phyloP scores from a whole-genome alignment of 1,140 invertebrate genomes.

The Adoxophyes honmai region DNA sequence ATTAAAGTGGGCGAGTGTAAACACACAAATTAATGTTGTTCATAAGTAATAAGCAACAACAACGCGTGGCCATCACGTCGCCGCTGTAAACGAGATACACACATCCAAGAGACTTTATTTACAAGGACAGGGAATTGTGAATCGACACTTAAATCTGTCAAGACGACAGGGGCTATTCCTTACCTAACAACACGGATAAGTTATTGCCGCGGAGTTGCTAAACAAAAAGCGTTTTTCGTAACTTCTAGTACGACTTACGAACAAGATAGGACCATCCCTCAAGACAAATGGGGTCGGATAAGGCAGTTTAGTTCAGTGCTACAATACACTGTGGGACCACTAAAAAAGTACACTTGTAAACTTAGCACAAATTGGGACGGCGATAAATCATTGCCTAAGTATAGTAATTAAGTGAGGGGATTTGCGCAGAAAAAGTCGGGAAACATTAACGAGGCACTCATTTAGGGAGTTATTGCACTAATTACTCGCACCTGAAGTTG shows the following conservation, averaged over 20 bases:
- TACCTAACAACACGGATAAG: background rate
- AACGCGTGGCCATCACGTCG: no score
- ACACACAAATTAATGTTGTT: no score
- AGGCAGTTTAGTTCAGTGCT: background rate
- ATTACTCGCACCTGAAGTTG: slow-evolving; percentile 3
- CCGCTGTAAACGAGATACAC: no score
- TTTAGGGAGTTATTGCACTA: slow-evolving; percentile 7
- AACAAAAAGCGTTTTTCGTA: slow-evolving; percentile 10
- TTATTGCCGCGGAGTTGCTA: slow-evolving; percentile 3
- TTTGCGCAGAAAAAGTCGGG: slow-evolving; percentile 2
- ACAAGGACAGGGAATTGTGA: no score
- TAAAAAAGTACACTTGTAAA: slow-evolving; percentile 1
- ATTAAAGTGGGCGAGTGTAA: no score
- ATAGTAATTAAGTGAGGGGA: slow-evolving; percentile 1
- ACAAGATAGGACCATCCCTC: background rate
- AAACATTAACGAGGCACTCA: slow-evolving; percentile 5
- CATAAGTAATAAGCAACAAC: no score
- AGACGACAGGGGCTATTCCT: no score
- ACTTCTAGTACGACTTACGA: background rate
- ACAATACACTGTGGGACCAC: slow-evolving; percentile 6
- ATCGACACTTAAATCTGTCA: no score
- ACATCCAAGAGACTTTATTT: no score
- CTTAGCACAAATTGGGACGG: background rate
- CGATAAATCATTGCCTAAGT: slow-evolving; percentile 5
- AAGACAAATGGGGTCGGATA: slow-evolving; percentile 5